Evolutionary conservation across 2,888 invertebrate genomes (phyloP), one percentile per base, ranked within the genome.

Genomic region (Furcula furcula): DNA sequence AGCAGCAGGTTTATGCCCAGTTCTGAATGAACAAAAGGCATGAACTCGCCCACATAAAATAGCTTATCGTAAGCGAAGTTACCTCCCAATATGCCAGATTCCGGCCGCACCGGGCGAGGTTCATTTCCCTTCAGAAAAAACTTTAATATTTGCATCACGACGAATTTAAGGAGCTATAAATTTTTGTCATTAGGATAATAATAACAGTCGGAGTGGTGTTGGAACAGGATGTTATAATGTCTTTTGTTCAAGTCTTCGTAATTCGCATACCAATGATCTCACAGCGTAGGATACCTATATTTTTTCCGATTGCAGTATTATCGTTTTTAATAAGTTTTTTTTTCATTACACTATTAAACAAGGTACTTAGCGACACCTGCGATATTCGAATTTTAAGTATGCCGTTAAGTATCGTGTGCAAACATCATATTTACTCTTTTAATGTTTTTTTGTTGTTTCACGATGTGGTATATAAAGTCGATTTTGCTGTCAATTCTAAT

Each of bases 171-270:
- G 65, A 77, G 76, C 78, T 71, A 86, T 88, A 88, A 86, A 86
- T 86, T 84, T 84, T 79, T 70, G 77, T 87, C 86, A 87, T 86
- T 87, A 86, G 78, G 76, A 76, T 79, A 85, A 85, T 85, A 87
- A 86, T 82, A 87, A 83, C 76, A 83, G 70, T 62, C 69, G 64
- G 50, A 65, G 69, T 72, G 72, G 66, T 77, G 81, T 79, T 70
- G 72, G 73, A 76, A 80, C 87, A 86, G 87, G 87, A 88, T 86
- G 85, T 74, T 79, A 80, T 81, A 86, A 86, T 81, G 80, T 72
- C 87, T 87, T 86, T 87, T 87, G 87, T 86, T 84, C 77, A 74
- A 64, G 48, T 68, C 70, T 64, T 59, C 74, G 78, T 74, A 69
- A 58, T 73, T 67, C 70, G 87, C 84, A 88, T 87, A 86, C 85